Evolutionary conservation across 1,140 invertebrate genomes (phyloP), one percentile per base, ranked within the genome.

Genomic region (Macrosteles quadrilineatus): DNA sequence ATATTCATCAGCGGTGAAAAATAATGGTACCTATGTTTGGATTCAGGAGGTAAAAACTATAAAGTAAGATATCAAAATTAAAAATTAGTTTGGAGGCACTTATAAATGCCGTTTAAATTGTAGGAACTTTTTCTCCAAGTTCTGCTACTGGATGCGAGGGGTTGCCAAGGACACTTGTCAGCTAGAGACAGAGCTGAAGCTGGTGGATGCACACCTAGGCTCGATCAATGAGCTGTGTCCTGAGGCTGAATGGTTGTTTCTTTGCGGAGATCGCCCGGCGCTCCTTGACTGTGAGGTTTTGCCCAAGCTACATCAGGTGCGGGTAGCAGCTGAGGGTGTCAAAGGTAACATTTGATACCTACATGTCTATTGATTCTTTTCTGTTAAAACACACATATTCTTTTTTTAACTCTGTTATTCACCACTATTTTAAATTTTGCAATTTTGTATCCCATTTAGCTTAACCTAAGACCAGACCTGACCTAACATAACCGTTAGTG

Each of bases 261-360:
- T 87, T 30, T 85, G 82, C 70, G 81, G 83, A 0, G 75, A 81
- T 36, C 71, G 79, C 2, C 75, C 85, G 21, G 80, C 81, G 1
- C 79, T 85, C 67, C 74, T 87, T 23, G 86, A 87, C 77, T 86
- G 85, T 72, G 81, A 85, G 67, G 79, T 87, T 47, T 75, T 87
- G 62, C 86, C 86, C 0, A 87, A 87, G 75, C 76, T 87, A 19
- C 86, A 87, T 73, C 86, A 87, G 73, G 80, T 87, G 45, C 77
- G 86, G 23, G 82, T 87, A 0, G 85, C 85, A 6, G 81, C 83
- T n/a, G 76, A 82, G 57, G 79, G 79, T 17, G 78, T 87, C 40
- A 85, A 86, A 71, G 78, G 83, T 73, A 2, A 47, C n/a, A n/a
- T n/a, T n/a, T n/a, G 19, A 40, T 50, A 32, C 25, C 25, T 11